Percentiles rank a stretch among this genome's conserved stretches.
Evolutionary conservation across 2,113 vertebrate species (phyloP).

Genomic region (Amblyornis subalaris): DNA sequence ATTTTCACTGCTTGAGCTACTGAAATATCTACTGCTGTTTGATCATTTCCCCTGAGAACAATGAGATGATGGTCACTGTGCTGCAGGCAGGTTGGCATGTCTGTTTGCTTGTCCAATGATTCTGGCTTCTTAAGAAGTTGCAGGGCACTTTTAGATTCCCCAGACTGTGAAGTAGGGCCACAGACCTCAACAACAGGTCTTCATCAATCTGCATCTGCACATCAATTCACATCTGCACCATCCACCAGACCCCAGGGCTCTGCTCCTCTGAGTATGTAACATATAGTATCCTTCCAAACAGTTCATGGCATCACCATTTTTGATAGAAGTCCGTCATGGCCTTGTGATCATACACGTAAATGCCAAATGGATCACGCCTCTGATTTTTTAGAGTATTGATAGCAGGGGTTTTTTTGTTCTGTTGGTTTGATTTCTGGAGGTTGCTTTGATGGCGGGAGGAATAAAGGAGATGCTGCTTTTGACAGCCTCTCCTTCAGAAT

Average conservation of each 20-base stretch:
- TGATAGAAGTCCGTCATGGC: not conserved
- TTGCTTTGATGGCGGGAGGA: not conserved
- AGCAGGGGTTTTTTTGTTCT: rapidly evolving
- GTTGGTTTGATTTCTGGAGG: not conserved
- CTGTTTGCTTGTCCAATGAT: not conserved
- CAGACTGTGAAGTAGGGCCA: not conserved
- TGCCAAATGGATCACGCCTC: not conserved
- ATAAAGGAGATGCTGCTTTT: not conserved
- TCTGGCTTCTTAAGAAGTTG: not conserved
- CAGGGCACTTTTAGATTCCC: not conserved
- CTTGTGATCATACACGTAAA: not conserved
- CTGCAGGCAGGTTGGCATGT: rapidly evolving
- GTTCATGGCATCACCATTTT: not conserved
- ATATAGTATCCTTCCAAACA: not conserved
- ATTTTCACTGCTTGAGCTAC: not conserved
- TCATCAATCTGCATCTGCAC: not conserved
- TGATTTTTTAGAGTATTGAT: not conserved
- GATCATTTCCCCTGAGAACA: not conserved
- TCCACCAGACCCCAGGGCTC: not conserved
- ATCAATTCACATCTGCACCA: not conserved
- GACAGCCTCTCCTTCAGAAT: not conserved
- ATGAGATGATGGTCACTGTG: not conserved
- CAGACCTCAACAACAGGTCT: not conserved
- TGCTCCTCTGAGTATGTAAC: not conserved
- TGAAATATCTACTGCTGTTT: not conserved